Base-by-base conservation (phyloP, 2,888 invertebrate genomes). In the Andrena minutula region DNA sequence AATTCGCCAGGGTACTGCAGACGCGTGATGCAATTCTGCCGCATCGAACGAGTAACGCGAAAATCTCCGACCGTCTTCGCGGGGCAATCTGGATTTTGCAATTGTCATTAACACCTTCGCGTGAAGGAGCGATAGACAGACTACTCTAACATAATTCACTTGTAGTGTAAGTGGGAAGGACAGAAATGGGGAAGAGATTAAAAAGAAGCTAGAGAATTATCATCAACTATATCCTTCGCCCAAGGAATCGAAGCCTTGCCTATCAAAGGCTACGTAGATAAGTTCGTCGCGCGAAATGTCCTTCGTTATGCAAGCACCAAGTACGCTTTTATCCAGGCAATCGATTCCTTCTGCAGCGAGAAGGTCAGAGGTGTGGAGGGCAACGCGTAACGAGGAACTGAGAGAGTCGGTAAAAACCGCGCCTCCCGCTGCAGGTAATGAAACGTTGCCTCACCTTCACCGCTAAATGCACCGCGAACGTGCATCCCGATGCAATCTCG, bases 401-500 rank as follows among this genome's bases (percentile, higher is more conserved):
- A 23, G 16, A 26, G 41, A 6, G 47, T 61, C 10, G n/a, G 35
- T 23, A 20, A 12, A 61, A 63, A 60, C 32, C 20, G 35, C 26
- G 30, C 26, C 53, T 20, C 35, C 82, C 66, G 75, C 71, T 63
- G 35, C 32, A 26, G 56, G 65, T 56, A 66, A 75, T 66, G 71
- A 75, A 76, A 68, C 68, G 81, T 63, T 51, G 41, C 60, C 66
- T 79, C 69, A 66, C 75, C 69, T 84, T 86, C 77, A 74, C 65
- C 66, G 65, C 32, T 66, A 66, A 77, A 73, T 70, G 73, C 30
- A 53, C 47, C 61, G 61, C 70, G 71, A 77, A 58, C 78, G 83
- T 70, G 74, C 82, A 83, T 86, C 79, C 65, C 81, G 79, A 80
- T 83, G 82, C 69, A 53, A 88, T 86, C 79, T 83, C 82, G 77